Base-by-base conservation (phyloP, 2,888 invertebrate species). In the Drosophila helvetica region DNA sequence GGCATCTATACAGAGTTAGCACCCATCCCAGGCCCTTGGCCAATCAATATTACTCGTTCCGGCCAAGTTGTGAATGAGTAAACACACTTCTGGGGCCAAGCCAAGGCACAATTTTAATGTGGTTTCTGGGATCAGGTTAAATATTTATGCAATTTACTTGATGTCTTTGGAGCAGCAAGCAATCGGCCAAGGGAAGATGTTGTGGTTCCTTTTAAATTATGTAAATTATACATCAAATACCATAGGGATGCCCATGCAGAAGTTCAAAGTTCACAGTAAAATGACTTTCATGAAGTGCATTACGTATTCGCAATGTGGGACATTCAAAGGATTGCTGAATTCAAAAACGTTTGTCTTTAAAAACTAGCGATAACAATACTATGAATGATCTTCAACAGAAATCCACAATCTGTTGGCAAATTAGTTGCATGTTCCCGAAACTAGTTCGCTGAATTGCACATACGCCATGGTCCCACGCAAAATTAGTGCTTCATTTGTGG, bases 41-140 rank as follows among this genome's bases (percentile, higher is more conserved):
- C 66, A 71, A 65, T 79, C 74, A 69, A 78, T 78, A 55, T 45
- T 25, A 42, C 12, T 38, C 38, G 38, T 7, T 38, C n/a, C 2
- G 38, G 38, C 38, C 38, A n/a, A 38, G 42, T 43, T 53, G 57
- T 69, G 48, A 71, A 77, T 70, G 55, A 72, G 56, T 74, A 72
- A 72, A 52, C 25, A 43, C 57, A 33, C 33, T 45, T 33, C 22
- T 27, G 56, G 50, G 48, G 18, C n/a, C 30, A 12, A 12, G 38
- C 7, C 38, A n/a, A 6, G n/a, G 15, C 38, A n/a, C 38, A 38
- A 7, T 67, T 67, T 33, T 67, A 55, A 56, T 45, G 47, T 56
- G 48, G 65, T 66, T 62, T 8, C 42, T 8, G 15, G 17, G 22
- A 33, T 19, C 19, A 17, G n/a, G 50, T 63, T 67, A 66, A 66